Conservation (phyloP, 2,113 vertebrate genomes). For the Bothrops jararaca region DNA sequence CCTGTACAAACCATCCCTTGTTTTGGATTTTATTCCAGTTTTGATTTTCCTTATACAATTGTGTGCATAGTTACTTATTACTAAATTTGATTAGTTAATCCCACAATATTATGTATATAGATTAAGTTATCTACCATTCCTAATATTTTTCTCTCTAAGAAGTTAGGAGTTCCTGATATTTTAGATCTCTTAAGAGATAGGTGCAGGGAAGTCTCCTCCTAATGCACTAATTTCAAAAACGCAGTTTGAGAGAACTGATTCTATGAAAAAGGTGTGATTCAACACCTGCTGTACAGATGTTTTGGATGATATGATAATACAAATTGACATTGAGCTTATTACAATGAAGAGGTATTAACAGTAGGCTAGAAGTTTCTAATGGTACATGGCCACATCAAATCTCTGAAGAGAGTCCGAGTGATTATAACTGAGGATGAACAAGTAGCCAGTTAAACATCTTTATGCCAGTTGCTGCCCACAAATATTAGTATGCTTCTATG, state of each 20-base stretch:
- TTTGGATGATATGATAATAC: neutral
- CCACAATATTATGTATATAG: neutral
- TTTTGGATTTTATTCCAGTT: neutral
- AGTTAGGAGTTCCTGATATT: neutral
- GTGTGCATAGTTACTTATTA: neutral
- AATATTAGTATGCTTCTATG: neutral
- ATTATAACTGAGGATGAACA: neutral
- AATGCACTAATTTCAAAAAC: neutral
- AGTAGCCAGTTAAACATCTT: neutral
- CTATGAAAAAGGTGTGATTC: neutral
- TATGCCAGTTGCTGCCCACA: neutral
- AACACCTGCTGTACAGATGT: neutral
- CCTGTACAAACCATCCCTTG: neutral
- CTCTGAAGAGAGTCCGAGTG: neutral
- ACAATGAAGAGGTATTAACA: neutral
- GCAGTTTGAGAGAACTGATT: neutral
- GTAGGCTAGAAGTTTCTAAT: neutral
- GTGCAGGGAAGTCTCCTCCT: neutral
- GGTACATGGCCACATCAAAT: neutral
- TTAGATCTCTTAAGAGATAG: neutral
- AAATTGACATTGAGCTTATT: neutral
- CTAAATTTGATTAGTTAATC: neutral
- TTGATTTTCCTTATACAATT: conserved; percentile 15
- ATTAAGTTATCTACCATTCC: neutral
- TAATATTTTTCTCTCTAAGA: neutral